Conservation (phyloP, 2,888 invertebrate genomes). For the Sclerodermus sp. region DNA sequence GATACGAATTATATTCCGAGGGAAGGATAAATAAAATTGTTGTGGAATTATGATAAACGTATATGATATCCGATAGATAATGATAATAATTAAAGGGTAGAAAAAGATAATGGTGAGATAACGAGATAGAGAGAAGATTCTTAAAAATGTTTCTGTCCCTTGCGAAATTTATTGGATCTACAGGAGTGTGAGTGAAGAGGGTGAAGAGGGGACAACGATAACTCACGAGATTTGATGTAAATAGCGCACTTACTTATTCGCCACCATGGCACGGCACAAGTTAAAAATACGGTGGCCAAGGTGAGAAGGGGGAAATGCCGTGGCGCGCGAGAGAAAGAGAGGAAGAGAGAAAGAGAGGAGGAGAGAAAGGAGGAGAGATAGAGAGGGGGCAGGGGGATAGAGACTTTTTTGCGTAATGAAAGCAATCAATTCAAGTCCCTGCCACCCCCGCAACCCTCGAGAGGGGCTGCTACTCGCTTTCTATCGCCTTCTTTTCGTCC, state of each 20-base stretch:
- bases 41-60: no score
- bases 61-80: no score
- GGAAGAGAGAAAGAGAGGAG: neutral
- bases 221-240: conserved; percentile 55
- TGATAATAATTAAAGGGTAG: no score
- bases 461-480: neutral
- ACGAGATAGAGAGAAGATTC: conserved; percentile 5
- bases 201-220: conserved; percentile 34
- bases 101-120: conserved; percentile 1
- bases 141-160: conserved; percentile 1
- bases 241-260: conserved; percentile 56
- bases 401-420: conserved; percentile 54
- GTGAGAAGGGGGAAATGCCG: conserved; percentile 17
- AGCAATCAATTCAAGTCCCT: conserved; percentile 57
- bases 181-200: conserved; percentile 12
- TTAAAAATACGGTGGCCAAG: conserved; percentile 48
- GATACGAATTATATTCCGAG: no score
- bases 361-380: conserved; percentile 16
- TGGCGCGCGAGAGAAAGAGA: neutral
- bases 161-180: conserved; percentile 3
- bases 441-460: conserved; percentile 24
- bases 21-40: no score
- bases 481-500: neutral
- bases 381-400: conserved; percentile 28
- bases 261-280: conserved; percentile 46